Evolutionary conservation across 2,113 vertebrate species (phyloP), one percentile per base, ranked within the genome.

Genomic region (Syngnathoides biaculeatus): DNA sequence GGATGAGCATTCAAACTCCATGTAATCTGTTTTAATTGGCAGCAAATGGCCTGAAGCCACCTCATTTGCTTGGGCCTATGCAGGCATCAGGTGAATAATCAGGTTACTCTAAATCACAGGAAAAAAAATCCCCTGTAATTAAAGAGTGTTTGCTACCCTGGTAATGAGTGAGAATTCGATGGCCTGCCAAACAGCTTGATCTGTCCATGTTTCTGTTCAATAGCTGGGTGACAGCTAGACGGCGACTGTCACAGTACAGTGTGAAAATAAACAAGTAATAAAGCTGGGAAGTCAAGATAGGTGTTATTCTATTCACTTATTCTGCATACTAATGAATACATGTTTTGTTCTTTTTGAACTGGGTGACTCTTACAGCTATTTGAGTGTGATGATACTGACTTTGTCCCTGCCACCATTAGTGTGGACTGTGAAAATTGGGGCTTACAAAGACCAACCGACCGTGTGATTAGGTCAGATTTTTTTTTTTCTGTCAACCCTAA

Each of bases 391-490:
- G 80, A 86, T 85, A 86, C 85, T 77, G 84, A 82, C 79, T 84
- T 68, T 77, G 76, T 80, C 15, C 26, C 86, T 85, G 77, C 86
- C 88, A 87, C 83, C 83, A 78, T 85, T 71, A 65, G 65, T 50
- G 79, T 65, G 71, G 67, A 82, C 72, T 79, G 68, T 82, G 75
- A 69, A 86, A 87, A 87, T 83, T 84, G 73, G 71, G 82, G 74
- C 68, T 79, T 84, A 83, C 85, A 79, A 74, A 76, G 83, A 81
- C 78, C 65, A 86, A 87, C 85, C 75, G 84, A 78, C 82, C 78
- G 73, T 78, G 80, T 75, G 83, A 82, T 86, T 86, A 85, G 70
- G 27, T 78, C 84, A 73, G 75, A 69, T 77, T 79, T 78, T 56
- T 71, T 83, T 67, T 74, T 65, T 13, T 65, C 24, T 12, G 58